phyloP scores from a whole-genome alignment of 2,113 vertebrate genomes.

The Junco hyemalis region DNA sequence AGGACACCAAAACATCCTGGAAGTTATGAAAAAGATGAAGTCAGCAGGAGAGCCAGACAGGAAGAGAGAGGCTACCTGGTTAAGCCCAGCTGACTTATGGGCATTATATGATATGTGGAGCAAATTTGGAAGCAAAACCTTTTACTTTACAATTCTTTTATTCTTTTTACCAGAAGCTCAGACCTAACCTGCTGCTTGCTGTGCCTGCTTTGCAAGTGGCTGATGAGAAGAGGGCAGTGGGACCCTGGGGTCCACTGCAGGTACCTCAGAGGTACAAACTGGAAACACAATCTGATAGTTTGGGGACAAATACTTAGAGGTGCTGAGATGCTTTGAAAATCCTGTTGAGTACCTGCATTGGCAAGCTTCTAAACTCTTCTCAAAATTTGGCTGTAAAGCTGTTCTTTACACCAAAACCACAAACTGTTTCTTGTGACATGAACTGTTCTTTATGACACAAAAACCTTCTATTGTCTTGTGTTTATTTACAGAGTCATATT shows the following conservation, averaged over 20 bases:
- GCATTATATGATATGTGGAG: accelerated
- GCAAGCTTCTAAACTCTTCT: not conserved
- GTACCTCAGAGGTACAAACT: not conserved
- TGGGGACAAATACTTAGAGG: not conserved
- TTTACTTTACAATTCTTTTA: not conserved
- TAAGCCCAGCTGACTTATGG: not conserved
- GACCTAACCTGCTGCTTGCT: not conserved
- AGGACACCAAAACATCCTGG: not conserved
- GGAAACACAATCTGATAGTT: not conserved
- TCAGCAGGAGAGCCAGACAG: not conserved
- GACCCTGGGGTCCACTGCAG: not conserved
- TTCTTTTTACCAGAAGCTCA: not conserved
- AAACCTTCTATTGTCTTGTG: not conserved
- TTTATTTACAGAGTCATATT: not conserved
- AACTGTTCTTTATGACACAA: not conserved
- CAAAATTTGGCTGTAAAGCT: not conserved
- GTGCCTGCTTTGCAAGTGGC: not conserved
- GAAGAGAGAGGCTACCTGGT: not conserved
- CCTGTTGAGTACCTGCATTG: not conserved
- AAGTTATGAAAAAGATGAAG: not conserved
- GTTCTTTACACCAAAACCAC: not conserved
- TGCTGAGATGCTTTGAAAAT: not conserved
- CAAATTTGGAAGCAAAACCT: not conserved
- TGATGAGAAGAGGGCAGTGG: not conserved
- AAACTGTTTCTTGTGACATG: not conserved